Percentiles rank a stretch among this genome's conserved stretches.
phyloP scores from a whole-genome alignment of 1,140 invertebrate species.

The Drosophila neocordata region DNA sequence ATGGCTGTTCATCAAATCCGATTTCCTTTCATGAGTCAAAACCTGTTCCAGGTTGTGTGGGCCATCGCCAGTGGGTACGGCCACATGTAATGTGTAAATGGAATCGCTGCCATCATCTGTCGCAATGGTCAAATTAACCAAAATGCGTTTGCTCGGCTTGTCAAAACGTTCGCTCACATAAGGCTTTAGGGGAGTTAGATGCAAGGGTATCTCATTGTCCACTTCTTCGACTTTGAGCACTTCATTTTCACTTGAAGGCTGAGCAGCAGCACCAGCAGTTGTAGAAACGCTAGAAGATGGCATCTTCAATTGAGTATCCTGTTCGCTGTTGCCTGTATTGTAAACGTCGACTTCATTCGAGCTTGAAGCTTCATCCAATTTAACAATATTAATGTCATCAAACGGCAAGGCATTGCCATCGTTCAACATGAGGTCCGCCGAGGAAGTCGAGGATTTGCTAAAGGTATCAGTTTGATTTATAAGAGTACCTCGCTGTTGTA shows the following conservation, averaged over 20 bases:
- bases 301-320: conserved; percentile 2
- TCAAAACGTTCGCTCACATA: conserved; percentile 69
- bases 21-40: conserved; percentile 58
- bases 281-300: not conserved
- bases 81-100: conserved; percentile 80
- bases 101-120: conserved; percentile 74
- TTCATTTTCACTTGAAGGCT: conserved; percentile 56
- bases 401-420: conserved; percentile 53
- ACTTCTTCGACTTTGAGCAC: conserved; percentile 45
- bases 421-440: conserved; percentile 65
- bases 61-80: conserved; percentile 67
- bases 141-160: conserved; percentile 63
- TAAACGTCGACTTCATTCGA: conserved; percentile 60
- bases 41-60: conserved; percentile 64
- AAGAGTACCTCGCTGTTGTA: conserved; percentile 34
- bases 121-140: conserved; percentile 79
- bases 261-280: not conserved
- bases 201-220: conserved; percentile 8
- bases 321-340: conserved; percentile 39
- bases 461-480: conserved; percentile 53
- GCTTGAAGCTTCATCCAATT: conserved; percentile 52
- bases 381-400: conserved; percentile 77
- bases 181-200: conserved; percentile 55
- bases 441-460: not conserved
- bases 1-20: not conserved